Evolutionary conservation across 2,888 invertebrate species (phyloP), one percentile per base, ranked within the genome.

Genomic region (Panopea generosa): DNA sequence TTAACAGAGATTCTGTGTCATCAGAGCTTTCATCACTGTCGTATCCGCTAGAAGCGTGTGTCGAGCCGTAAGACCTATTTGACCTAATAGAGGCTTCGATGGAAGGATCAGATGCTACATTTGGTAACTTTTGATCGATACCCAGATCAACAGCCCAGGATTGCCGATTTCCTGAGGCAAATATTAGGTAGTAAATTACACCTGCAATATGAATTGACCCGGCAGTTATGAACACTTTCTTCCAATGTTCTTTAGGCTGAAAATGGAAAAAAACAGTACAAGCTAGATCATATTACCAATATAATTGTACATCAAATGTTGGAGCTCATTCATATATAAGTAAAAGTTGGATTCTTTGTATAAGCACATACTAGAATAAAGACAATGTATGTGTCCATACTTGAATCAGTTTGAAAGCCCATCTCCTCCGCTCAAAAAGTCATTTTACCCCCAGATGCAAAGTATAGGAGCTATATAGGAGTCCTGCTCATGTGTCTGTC

Each of bases 121-220:
- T 3, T 3, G 45, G 45, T 45, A 45, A 45, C 6, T 47, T 29
- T 22, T 20, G 1, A 3, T 20, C 20, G 7, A n/a, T 7, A 14
- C n/a, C 50, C 22, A 60, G 26, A n/a, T 63, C 55, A 22, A 49
- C 75, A 2, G 82, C 82, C 88, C 88, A 88, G 0, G 82, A 43
- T 61, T 88, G 88, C 22, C 70, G 65, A n/a, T 83, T 71, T 0
- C 87, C 88, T 16, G 84, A 85, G 11, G 88, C 87, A 56, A 88
- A 85, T 26, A 87, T 56, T 6, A 77, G 81, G 65, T 87, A 88
- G 63, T 82, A 86, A 7, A 87, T 4, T 3, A 87, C 88, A 2
- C 88, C 88, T 18, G 59, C 78, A n/a, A 86, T 22, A 71, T 88
- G 88, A 7, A 88, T 66, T n/a, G 72, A 52, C 22, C 78, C 88